phyloP scores from a whole-genome alignment of 2,888 invertebrate species.

The Scelioninae gen. 2 region DNA sequence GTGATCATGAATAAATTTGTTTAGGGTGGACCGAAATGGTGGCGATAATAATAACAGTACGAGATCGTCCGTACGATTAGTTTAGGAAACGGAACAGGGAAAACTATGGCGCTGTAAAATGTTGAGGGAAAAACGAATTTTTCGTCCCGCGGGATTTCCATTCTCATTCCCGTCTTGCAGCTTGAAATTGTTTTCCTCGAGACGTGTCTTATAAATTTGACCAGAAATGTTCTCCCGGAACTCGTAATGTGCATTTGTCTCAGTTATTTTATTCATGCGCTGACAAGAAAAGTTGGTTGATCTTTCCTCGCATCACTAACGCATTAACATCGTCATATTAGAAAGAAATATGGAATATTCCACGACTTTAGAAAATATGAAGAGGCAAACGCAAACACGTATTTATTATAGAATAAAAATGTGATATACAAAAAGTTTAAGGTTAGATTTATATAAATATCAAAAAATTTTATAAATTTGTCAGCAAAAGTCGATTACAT shows the following conservation, averaged over 20 bases:
- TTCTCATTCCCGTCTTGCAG: not conserved
- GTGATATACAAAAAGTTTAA: no score
- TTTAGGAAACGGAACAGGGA: not conserved
- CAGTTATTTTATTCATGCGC: constrained; percentile 18
- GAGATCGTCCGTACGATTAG: constrained; percentile 12
- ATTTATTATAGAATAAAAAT: no score
- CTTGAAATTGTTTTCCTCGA: constrained; percentile 17
- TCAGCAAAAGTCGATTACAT: no score
- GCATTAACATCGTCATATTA: not conserved
- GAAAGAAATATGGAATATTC: no score
- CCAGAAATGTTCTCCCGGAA: constrained; percentile 13
- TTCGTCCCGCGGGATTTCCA: constrained; percentile 13
- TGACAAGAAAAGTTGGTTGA: constrained; percentile 6
- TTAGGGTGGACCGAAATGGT: no score
- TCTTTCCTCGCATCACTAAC: not conserved
- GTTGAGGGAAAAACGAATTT: not conserved
- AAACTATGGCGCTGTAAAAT: constrained; percentile 2
- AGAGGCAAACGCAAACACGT: no score
- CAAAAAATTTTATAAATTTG: no score
- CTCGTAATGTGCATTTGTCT: constrained; percentile 11
- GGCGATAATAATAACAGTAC: no score
- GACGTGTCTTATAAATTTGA: constrained; percentile 21
- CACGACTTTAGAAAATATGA: no score
- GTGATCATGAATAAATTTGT: no score
- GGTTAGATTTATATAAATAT: no score